Percentiles rank a stretch among this genome's conserved stretches.
Conservation (phyloP, 2,113 vertebrate species). For the Anolis sagrei region DNA sequence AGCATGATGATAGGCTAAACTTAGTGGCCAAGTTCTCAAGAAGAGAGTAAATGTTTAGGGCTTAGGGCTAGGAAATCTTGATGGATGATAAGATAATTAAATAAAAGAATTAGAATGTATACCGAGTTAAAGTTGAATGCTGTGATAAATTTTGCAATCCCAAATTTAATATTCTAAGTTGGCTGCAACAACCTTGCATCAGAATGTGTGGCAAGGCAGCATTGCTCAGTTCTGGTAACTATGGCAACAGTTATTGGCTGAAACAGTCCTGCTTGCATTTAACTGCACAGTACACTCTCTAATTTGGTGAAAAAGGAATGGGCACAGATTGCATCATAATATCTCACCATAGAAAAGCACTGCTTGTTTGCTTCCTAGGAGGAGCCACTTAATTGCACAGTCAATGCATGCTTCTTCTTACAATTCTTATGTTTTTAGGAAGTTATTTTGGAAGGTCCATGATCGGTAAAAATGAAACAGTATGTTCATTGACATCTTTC, state of each 20-base stretch:
- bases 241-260: slow-evolving; percentile 17
- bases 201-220: slow-evolving; percentile 24
- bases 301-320: slow-evolving; percentile 16
- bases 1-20: not conserved
- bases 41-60: not conserved
- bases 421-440: not conserved
- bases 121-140: not conserved
- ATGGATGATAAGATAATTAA: not conserved
- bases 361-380: not conserved
- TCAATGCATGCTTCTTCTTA: not conserved
- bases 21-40: not conserved
- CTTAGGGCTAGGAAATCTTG: not conserved
- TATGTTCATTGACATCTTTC: not conserved
- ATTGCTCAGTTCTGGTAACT: slow-evolving; percentile 18
- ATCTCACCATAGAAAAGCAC: not conserved
- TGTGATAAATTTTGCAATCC: slow-evolving; percentile 3
- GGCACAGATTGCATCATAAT: not conserved
- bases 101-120: not conserved
- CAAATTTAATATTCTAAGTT: slow-evolving; percentile 8
- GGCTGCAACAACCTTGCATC: not conserved
- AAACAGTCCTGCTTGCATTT: slow-evolving; percentile 13
- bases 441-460: not conserved
- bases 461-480: not conserved
- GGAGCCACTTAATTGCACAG: not conserved
- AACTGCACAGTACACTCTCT: not conserved